Evolutionary conservation across 2,797 vertebrate genomes (phyloP).

Genomic region (Rhinichthys osculus): DNA sequence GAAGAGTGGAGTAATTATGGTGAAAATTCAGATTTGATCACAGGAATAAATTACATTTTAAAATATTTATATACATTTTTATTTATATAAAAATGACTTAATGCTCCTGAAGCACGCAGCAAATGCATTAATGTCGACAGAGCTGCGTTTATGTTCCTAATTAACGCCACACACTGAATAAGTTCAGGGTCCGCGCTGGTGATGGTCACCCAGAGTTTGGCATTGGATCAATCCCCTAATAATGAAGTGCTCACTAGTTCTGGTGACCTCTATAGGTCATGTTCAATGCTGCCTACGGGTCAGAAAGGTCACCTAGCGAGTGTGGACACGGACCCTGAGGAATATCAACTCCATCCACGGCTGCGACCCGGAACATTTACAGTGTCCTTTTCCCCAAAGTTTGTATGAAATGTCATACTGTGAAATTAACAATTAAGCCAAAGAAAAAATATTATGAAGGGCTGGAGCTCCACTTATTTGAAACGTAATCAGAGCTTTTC

Average conservation of each 20-base stretch:
- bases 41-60: too few relatives aligned
- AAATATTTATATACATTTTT: too few relatives aligned
- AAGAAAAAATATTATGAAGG: constrained; percentile 63
- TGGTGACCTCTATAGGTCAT: neutral
- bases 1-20: too few relatives aligned
- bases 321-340: neutral
- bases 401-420: constrained; percentile 70
- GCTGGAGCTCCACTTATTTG: constrained; percentile 58
- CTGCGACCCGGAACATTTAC: constrained; percentile 53
- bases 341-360: neutral
- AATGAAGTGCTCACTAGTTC: constrained; percentile 18
- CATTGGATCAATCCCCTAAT: neutral
- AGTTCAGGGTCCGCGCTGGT: neutral
- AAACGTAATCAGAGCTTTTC: constrained; percentile 66
- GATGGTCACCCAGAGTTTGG: neutral
- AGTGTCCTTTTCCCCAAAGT: constrained; percentile 58
- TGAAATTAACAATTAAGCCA: constrained; percentile 71
- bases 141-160: neutral
- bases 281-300: neutral
- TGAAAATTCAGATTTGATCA: too few relatives aligned
- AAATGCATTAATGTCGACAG: neutral
- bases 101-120: neutral
- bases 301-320: too few relatives aligned
- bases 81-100: neutral
- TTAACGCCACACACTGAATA: neutral